Percentiles rank a stretch among this genome's conserved stretches.
Evolutionary conservation across 2,888 invertebrate species (phyloP).

Genomic region (Nebria brevicollis): DNA sequence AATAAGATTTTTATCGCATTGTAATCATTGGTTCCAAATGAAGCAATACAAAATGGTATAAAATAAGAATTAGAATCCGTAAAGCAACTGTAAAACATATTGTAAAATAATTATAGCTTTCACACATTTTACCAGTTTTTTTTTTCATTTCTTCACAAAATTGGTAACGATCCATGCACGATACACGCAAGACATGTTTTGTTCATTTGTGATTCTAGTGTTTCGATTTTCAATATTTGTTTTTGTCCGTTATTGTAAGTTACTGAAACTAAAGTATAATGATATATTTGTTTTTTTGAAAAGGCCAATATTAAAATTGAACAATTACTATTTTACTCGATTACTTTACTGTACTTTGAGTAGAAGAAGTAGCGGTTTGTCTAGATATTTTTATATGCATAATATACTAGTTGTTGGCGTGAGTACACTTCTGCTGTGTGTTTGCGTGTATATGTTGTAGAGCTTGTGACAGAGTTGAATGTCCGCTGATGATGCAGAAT

Average conservation of each 20-base stretch:
- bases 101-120: neutral
- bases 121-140: neutral
- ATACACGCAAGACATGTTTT: neutral
- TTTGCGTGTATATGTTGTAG: neutral
- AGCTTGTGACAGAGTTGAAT: conserved; percentile 20
- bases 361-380: neutral
- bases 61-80: neutral
- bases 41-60: neutral
- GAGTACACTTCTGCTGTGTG: conserved; percentile 6
- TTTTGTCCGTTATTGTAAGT: neutral
- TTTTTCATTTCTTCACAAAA: neutral
- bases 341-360: neutral
- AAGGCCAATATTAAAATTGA: neutral
- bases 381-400: neutral
- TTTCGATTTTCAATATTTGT: neutral
- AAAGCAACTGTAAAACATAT: neutral
- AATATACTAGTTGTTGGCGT: neutral
- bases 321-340: neutral
- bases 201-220: neutral
- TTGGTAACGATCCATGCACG: neutral
- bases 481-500: conserved; percentile 10
- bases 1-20: too few relatives aligned
- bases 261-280: neutral
- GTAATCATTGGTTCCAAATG: neutral
- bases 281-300: neutral